phyloP scores from a whole-genome alignment of 2,113 vertebrate genomes.

The Erinaceus europaeus region DNA sequence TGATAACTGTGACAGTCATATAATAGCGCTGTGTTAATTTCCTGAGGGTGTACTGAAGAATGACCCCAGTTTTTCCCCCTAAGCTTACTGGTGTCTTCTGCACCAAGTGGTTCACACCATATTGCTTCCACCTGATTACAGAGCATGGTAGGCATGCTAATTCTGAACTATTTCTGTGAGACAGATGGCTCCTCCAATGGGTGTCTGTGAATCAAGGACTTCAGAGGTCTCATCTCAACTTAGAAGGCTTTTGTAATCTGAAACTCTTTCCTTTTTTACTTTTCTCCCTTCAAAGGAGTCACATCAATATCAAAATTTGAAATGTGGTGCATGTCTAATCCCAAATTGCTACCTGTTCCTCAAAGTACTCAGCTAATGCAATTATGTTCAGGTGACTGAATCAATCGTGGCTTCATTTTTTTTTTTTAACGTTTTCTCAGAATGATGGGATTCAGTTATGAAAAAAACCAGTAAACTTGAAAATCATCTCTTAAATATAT shows the following conservation, averaged over 20 bases:
- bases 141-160: neutral
- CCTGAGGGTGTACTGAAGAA: neutral
- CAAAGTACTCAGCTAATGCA: neutral
- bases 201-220: neutral
- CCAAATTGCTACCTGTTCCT: neutral
- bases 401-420: neutral
- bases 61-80: fast-evolving
- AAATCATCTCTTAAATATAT: neutral
- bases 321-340: neutral
- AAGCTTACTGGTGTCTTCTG: neutral
- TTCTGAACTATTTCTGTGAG: neutral
- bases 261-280: neutral
- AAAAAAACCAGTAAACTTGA: neutral
- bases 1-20: neutral
- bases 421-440: neutral
- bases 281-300: neutral
- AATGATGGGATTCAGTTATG: neutral
- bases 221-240: neutral
- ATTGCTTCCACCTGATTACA: neutral
- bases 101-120: too few species aligned
- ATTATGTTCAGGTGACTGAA: neutral
- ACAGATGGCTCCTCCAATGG: neutral
- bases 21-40: neutral
- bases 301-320: neutral
- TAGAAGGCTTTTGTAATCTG: neutral